Base-by-base conservation (phyloP, 2,888 invertebrate species). In the Cryptus viduatorius region DNA sequence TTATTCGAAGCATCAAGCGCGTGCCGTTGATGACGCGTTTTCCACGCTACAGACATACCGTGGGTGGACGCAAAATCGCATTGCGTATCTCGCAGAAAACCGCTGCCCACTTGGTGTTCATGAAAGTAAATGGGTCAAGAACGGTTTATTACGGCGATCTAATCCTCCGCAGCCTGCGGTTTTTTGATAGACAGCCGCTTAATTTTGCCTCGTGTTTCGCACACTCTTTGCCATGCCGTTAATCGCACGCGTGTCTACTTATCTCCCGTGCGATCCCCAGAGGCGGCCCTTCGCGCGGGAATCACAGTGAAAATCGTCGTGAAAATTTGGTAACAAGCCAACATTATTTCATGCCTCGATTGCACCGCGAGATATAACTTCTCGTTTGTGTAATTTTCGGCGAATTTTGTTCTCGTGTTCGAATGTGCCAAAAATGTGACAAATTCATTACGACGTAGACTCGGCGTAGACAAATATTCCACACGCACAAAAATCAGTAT, bases 51-150 rank as follows among this genome's bases (percentile, higher is more conserved):
- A 64, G 73, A 56, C 73, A 53, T 65, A 64, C 44, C 71, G 71
- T 72, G 79, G 78, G 80, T 67, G 80, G 50, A 67, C 67, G 72
- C 16, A 64, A 56, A 71, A 83, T 71, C 64, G 48, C 56, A 37
- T 72, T 42, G 86, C 69, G 71, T 82, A 56, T 79, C 37, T 76
- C 64, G 46, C 48, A 50, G n/a, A 64, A 83, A 83, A 46, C 56
- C 76, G 48, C 76, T 81, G 71, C 82, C 85, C 75, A 85, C 85
- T 86, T 80, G 80, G 67, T 86, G 88, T 85, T 90, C 89, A 89
- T 89, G 86, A 87, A 86, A 88, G 83, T 85, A 91, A 92, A 90
- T 88, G 88, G 91, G 90, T 92, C 92, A 92, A 91, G 92, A 91
- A 86, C 90, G 87, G 72, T 82, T 86, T 81, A 83, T 77, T 79